Percentiles rank a stretch among this genome's conserved stretches.
These are phyloP conservation scores for Plagiodera versicolora DNA, from an alignment of 2,888 invertebrate species.

Conservation along the genomic window DNA sequence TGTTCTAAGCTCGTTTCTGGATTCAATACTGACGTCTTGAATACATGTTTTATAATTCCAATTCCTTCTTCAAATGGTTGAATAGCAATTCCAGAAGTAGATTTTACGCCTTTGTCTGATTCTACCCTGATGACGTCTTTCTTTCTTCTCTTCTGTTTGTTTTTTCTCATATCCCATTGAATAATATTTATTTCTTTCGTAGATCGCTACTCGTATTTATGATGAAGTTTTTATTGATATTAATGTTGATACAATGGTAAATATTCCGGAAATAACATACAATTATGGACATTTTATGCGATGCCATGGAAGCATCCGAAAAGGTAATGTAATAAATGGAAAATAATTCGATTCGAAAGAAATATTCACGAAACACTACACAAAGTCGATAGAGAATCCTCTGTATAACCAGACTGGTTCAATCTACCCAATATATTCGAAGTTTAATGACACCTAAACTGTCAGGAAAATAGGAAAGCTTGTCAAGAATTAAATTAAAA, in stretches of 20 bases:
- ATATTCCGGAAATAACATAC: background rate
- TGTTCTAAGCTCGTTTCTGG: too few relatives aligned
- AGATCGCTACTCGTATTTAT: background rate
- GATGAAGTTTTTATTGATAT: background rate
- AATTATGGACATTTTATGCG: background rate
- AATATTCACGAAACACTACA: too few relatives aligned
- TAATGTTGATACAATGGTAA: background rate
- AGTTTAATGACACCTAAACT: constrained; percentile 32
- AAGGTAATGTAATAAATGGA: too few relatives aligned
- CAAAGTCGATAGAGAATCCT: too few relatives aligned
- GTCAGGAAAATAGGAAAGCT: constrained; percentile 29
- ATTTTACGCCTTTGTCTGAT: background rate
- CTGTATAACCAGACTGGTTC: background rate
- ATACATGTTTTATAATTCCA: too few relatives aligned
- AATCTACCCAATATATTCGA: constrained; percentile 27
- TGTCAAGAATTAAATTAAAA: constrained; percentile 36
- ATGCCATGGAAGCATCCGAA: background rate
- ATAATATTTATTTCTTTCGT: background rate
- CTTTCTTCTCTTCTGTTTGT: background rate
- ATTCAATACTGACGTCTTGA: too few relatives aligned
- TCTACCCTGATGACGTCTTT: background rate
- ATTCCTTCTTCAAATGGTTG: too few relatives aligned
- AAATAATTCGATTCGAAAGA: too few relatives aligned
- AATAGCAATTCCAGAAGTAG: background rate
- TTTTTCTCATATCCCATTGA: background rate